phyloP scores from a whole-genome alignment of 2,113 vertebrate genomes.

The Marcusenius ussheri region DNA sequence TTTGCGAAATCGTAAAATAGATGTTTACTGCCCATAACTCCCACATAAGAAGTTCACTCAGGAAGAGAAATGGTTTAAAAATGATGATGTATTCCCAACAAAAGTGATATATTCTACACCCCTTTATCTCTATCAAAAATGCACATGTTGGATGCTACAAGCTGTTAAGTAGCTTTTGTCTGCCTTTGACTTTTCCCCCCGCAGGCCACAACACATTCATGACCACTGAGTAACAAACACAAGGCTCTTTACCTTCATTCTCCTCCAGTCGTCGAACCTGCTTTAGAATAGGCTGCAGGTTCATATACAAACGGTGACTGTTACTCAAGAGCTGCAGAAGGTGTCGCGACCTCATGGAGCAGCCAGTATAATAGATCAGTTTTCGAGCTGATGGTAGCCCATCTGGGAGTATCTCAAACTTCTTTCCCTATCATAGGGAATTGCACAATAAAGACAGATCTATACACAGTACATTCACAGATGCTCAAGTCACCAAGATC shows the following conservation, averaged over 20 bases:
- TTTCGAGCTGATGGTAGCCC: constrained; percentile 90
- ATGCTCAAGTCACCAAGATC: background rate
- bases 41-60: background rate
- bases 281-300: constrained; percentile 88
- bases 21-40: background rate
- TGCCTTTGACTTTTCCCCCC: background rate
- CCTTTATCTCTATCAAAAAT: background rate
- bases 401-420: constrained; percentile 93
- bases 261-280: constrained; percentile 89
- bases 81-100: background rate
- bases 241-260: constrained; percentile 73
- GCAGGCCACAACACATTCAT: background rate
- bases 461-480: background rate
- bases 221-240: background rate
- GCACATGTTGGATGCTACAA: background rate
- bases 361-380: constrained; percentile 94
- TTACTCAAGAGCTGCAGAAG: constrained; percentile 94
- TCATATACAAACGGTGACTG: constrained; percentile 97
- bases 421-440: constrained; percentile 77
- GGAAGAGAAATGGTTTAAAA: background rate
- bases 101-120: background rate
- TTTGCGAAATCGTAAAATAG: too few species aligned
- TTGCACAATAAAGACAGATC: background rate
- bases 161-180: background rate
- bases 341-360: constrained; percentile 83